These are phyloP conservation scores for Sibirionetta formosa DNA, from an alignment of 2,797 vertebrate genomes.

Conservation along the genomic window DNA sequence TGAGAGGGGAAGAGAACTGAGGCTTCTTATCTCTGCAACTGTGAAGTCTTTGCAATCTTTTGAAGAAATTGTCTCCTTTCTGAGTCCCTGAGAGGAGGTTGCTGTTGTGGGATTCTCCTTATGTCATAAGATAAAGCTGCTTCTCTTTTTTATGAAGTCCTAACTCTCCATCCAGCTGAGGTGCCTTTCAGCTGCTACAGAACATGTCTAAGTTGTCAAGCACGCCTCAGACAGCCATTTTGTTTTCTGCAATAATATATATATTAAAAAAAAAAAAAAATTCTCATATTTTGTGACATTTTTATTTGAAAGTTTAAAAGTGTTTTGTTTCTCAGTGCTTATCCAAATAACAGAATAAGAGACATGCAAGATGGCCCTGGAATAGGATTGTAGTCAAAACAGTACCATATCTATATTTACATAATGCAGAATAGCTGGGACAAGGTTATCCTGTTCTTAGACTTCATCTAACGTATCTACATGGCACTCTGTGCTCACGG, in stretches of 20 bases:
- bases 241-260: not conserved
- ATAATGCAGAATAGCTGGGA: not conserved
- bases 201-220: not conserved
- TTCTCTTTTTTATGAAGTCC: not conserved
- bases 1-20: not conserved
- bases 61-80: not conserved
- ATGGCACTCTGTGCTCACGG: not conserved
- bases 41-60: not conserved
- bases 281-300: not conserved
- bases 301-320: not conserved
- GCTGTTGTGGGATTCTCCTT: not conserved
- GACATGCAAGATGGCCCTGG: not conserved
- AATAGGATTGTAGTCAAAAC: not conserved
- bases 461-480: not conserved
- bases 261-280: too few relatives aligned
- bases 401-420: not conserved
- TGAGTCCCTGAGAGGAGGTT: not conserved
- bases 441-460: not conserved
- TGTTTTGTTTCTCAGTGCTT: fast-evolving
- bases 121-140: not conserved
- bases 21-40: not conserved
- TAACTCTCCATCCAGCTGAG: not conserved
- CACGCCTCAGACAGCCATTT: not conserved
- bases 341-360: not conserved
- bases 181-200: not conserved